phyloP scores from a whole-genome alignment of 2,113 vertebrate species.

The Ariopsis seemanni region DNA sequence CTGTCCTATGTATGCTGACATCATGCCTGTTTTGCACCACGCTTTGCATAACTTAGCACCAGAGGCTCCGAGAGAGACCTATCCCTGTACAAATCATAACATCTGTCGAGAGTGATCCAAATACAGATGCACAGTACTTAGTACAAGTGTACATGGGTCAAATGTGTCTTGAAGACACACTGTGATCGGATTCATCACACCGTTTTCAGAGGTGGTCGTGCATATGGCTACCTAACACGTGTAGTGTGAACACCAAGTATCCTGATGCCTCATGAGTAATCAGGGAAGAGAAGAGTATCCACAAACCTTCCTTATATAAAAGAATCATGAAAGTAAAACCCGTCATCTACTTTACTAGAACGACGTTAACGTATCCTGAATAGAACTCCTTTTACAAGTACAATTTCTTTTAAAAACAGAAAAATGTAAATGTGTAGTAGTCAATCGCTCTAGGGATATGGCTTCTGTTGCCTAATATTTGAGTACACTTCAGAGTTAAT shows the following conservation, averaged over 20 bases:
- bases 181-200: not conserved
- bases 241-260: not conserved
- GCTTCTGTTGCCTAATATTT: not conserved
- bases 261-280: not conserved
- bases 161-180: not conserved
- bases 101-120: not conserved
- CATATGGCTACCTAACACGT: not conserved
- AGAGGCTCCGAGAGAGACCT: not conserved
- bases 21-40: not conserved
- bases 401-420: not conserved
- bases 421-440: not conserved
- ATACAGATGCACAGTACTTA: not conserved
- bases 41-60: not conserved
- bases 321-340: not conserved
- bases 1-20: not conserved
- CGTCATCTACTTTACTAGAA: not conserved
- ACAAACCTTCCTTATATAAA: not conserved
- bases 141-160: not conserved
- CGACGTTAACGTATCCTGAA: not conserved
- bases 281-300: not conserved
- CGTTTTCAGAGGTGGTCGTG: not conserved
- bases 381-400: not conserved
- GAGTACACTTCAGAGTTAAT: not conserved
- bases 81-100: slow-evolving; percentile 1
- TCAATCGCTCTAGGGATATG: not conserved